Percentiles rank a stretch among this genome's conserved stretches.
phyloP scores from a whole-genome alignment of 2,113 vertebrate species.

The Neomonachus schauinslandi region DNA sequence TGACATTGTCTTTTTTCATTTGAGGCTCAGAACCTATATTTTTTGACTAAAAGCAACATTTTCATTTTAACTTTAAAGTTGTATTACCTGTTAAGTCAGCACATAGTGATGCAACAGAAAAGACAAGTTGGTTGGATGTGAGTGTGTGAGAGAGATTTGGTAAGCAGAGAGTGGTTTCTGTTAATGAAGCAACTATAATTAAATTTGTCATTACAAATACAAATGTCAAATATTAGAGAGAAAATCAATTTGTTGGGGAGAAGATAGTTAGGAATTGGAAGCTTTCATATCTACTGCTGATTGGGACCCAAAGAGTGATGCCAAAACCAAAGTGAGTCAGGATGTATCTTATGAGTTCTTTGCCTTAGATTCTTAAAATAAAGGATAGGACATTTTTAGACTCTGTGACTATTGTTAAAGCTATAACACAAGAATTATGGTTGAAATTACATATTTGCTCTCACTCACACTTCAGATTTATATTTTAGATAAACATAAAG shows the following conservation, averaged over 20 bases:
- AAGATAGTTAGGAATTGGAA: not conserved
- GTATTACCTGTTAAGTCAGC: not conserved
- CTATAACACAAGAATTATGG: not conserved
- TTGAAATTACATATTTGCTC: not conserved
- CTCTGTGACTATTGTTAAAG: not conserved
- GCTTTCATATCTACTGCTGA: not conserved
- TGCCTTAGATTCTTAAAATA: not conserved
- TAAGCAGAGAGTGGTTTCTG: not conserved
- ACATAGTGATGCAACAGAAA: not conserved
- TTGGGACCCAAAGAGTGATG: not conserved
- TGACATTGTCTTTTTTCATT: not conserved
- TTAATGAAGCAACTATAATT: not conserved
- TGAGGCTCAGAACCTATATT: not conserved
- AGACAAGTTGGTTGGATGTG: not conserved
- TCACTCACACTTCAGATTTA: not conserved
- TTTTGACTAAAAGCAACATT: not conserved
- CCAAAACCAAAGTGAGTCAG: not conserved
- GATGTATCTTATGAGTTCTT: not conserved
- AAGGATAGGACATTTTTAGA: not conserved
- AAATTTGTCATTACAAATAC: not conserved
- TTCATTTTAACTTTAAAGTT: not conserved
- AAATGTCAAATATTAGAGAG: not conserved
- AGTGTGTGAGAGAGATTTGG: not conserved
- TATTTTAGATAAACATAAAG: not conserved
- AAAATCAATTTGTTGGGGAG: not conserved